These are phyloP conservation scores for Crepidodera aurea DNA, from an alignment of 2,888 invertebrate genomes.

Conservation along the genomic window DNA sequence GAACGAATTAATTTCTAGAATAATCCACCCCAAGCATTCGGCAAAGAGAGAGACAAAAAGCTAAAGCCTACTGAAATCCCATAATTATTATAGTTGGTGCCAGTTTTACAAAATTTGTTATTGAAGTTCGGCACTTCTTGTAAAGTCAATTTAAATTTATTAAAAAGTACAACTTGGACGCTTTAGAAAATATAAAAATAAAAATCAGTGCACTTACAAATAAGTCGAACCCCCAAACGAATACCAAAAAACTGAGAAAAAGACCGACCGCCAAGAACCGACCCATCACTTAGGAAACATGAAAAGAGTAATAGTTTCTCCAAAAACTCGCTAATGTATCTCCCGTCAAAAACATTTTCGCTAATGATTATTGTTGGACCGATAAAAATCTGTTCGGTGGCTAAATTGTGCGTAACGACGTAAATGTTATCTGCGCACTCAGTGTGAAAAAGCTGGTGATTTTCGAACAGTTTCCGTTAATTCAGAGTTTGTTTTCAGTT, in stretches of 20 bases:
- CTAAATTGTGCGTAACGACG: constrained; percentile 53
- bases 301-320: constrained; percentile 55
- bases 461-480: constrained; percentile 19
- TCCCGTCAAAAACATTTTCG: constrained; percentile 54
- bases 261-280: constrained; percentile 34
- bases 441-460: constrained; percentile 20
- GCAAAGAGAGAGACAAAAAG: too few relatives aligned
- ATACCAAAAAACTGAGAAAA: background rate
- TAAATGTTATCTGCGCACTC: constrained; percentile 44
- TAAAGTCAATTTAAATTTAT: too few relatives aligned
- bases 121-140: too few relatives aligned
- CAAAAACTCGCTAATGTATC: constrained; percentile 50
- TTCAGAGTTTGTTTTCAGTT: constrained; percentile 6
- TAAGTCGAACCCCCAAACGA: background rate
- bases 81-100: too few relatives aligned
- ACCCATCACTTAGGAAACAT: constrained; percentile 45
- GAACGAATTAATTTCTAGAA: too few relatives aligned
- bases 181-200: too few relatives aligned
- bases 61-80: too few relatives aligned
- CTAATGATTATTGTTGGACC: constrained; percentile 52
- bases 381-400: constrained; percentile 48
- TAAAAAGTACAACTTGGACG: too few relatives aligned
- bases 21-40: too few relatives aligned
- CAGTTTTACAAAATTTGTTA: too few relatives aligned
- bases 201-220: constrained; percentile 8